Base-by-base conservation (phyloP, 2,888 invertebrate species). In the Drosophila heteroneura region DNA sequence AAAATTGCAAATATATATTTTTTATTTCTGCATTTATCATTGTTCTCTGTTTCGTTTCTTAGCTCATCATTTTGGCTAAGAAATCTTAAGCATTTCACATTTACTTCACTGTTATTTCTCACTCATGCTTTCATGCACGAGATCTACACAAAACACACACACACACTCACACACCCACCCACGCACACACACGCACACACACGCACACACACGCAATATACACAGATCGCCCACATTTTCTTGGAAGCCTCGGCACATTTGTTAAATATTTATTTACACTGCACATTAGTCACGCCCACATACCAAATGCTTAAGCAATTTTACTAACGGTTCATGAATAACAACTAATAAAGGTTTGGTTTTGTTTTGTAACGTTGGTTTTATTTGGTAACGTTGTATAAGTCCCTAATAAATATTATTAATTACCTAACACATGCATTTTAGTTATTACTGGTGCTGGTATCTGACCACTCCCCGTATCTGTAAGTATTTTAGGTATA, bases 241-340 rank as follows among this genome's bases (percentile, higher is more conserved):
- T 57, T 58, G 53, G 35, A 41, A 47, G 57, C 56, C 70, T 76
- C 56, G 67, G 62, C 71, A 53, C 70, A 85, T 81, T 71, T 84
- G 74, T 89, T 26, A 74, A 78, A 44, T 67, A 58, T 70, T 64
- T 72, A 76, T 69, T 65, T 57, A 79, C 76, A 77, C 84, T 51
- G 76, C 86, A 78, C 89, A 77, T 66, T 37, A 9, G 69, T 67
- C 83, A 84, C 82, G 78, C 77, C 79, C 79, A 70, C 79, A 77
- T 79, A 69, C 65, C 67, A 74, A 74, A 64, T 52, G 87, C 87
- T 90, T 88, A 44, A 75, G 87, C 87, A 90, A 88, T 56, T 30
- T 52, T 59, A 80, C 71, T 83, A 78, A 82, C 59, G 57, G 63
- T 57, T 63, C 60, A 65, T 72, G 70, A 54, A 41, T 52, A 68